Percentiles rank a stretch among this genome's conserved stretches.
Evolutionary conservation across 2,113 vertebrate genomes (phyloP).

Genomic region (Halichoeres trimaculatus): DNA sequence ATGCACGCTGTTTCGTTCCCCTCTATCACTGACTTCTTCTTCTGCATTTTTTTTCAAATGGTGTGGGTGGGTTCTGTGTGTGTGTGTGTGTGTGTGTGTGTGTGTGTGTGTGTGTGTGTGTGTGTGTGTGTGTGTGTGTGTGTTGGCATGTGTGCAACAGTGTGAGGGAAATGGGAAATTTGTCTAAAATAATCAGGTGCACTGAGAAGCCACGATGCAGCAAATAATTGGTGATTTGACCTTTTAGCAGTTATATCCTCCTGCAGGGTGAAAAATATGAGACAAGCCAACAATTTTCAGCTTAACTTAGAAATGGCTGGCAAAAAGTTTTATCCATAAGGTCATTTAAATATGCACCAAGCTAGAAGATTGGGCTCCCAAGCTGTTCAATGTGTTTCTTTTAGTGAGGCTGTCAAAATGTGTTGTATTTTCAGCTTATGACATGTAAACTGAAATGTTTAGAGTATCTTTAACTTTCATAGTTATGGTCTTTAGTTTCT

Average conservation of each 20-base stretch:
- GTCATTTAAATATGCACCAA: no score
- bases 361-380: no score
- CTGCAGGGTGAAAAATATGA: slow-evolving; percentile 6
- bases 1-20: slow-evolving; percentile 9
- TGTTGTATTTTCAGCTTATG: no score
- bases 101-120: neutral
- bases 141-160: neutral
- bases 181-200: slow-evolving; percentile 17
- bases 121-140: neutral
- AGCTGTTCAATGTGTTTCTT: no score
- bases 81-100: neutral
- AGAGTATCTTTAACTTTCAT: no score
- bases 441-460: no score
- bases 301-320: slow-evolving; percentile 1
- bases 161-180: slow-evolving; percentile 9
- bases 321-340: no score
- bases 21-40: slow-evolving; percentile 1
- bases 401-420: no score
- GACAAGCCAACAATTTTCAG: slow-evolving; percentile 8
- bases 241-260: slow-evolving; percentile 16
- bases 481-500: no score
- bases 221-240: slow-evolving; percentile 47
- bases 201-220: slow-evolving; percentile 4
- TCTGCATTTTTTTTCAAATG: no score
- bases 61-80: neutral